These are phyloP conservation scores for Camarhynchus parvulus DNA, from an alignment of 2,113 vertebrate genomes.

Conservation along the genomic window DNA sequence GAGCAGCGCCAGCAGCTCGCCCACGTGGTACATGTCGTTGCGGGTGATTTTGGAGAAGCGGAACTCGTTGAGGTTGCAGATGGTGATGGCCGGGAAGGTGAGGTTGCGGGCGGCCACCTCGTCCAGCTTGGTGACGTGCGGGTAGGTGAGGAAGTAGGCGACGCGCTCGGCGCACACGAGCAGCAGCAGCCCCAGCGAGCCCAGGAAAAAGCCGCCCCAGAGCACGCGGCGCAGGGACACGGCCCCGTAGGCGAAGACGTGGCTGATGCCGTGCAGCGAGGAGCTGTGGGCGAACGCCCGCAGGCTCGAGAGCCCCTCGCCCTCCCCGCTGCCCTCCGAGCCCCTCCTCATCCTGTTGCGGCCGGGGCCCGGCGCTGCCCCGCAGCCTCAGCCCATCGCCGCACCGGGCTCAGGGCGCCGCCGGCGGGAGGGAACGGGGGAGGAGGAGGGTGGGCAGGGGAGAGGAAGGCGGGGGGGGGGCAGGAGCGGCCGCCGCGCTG, in stretches of 20 bases:
- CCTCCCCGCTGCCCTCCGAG: conserved; percentile 23
- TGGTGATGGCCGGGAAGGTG: conserved; percentile 87
- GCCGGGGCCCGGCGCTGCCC: background rate
- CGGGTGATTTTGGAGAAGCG: conserved; percentile 87
- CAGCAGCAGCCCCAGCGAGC: conserved; percentile 82
- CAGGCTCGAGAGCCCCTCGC: conserved; percentile 76
- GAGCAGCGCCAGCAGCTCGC: conserved; percentile 86
- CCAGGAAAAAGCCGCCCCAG: conserved; percentile 85
- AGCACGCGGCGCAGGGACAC: conserved; percentile 85
- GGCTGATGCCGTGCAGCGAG: conserved; percentile 89
- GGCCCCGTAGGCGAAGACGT: conserved; percentile 85
- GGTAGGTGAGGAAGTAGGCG: conserved; percentile 89
- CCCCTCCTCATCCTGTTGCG: conserved; percentile 5
- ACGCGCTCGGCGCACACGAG: conserved; percentile 86
- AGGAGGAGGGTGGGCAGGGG: background rate
- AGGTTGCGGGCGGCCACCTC: conserved; percentile 91
- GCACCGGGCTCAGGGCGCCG: background rate
- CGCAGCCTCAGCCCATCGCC: conserved; percentile 2
- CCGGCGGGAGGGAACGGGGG: background rate
- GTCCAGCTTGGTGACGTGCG: conserved; percentile 96
- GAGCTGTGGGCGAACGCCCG: conserved; percentile 86
- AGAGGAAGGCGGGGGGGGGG: background rate
- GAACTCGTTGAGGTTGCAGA: conserved; percentile 91
- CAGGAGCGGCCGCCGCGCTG: background rate
- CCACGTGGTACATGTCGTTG: conserved; percentile 89